Evolutionary conservation across 2,888 invertebrate genomes (phyloP), one percentile per base, ranked within the genome.

Genomic region (Drosophila pseudotalamancana): DNA sequence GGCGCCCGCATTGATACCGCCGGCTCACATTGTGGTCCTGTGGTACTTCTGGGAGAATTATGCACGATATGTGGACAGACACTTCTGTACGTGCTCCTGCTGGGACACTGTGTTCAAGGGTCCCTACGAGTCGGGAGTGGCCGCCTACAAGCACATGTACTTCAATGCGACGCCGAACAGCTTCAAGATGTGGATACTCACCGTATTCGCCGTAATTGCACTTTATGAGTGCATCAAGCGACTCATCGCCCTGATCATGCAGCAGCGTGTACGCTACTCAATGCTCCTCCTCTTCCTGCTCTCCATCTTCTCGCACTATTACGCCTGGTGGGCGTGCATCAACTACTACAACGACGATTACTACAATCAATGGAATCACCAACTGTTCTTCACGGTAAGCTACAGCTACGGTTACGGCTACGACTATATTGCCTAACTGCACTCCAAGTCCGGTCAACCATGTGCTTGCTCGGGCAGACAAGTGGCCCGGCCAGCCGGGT

Each of bases 81-180:
- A 92, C 57, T 93, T 93, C 73, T 95, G 95, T 86, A 93, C 94
- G 12, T 95, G 95, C 90, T 94, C 94, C 9, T 95, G 95, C 88
- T 95, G 95, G 94, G 95, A 95, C 86, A 95, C 95, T 0, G 94
- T 95, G 6, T 95, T 95, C 86, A 95, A 95, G 93, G 95, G 94
- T 11, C 93, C 94, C 9, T 95, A 95, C 82, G 95, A 95, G 89
- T 93, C 94, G 21, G 95, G 95, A n/a, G 92, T 94, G 64, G 94
- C 94, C 34, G 93, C 94, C 18, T 95, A 94, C 84, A 95, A 95
- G 84, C 95, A 95, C 87, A 93, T 95, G 90, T 95, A 95, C 89
- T 95, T 95, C 89, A 95, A 95, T 89, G 94, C 94, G 37, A 94
- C 94, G 11, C 90, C 92, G 37, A 94, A 94, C 73, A 93, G 93